phyloP scores from a whole-genome alignment of 2,797 vertebrate genomes.

The Smutsia gigantea region DNA sequence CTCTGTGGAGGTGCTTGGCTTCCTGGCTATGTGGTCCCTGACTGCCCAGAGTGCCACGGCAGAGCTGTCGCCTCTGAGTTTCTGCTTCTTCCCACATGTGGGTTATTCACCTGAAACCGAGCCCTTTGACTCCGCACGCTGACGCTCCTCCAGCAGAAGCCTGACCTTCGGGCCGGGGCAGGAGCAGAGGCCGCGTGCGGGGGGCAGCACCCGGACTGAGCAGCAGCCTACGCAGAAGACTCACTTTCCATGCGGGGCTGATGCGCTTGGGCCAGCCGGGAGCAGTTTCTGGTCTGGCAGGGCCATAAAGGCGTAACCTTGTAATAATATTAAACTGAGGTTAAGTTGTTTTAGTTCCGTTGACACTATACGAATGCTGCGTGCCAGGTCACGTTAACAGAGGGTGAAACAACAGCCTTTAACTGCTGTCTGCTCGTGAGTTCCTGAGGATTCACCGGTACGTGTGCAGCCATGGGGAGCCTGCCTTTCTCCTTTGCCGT shows the following conservation, averaged over 20 bases:
- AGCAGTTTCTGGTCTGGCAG: background rate
- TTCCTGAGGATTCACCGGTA: rapidly evolving
- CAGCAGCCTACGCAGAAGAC: rapidly evolving
- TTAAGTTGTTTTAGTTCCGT: no score
- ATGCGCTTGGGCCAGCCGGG: rapidly evolving
- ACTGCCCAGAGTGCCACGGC: rapidly evolving
- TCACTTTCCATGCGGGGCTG: background rate
- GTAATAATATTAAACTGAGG: background rate
- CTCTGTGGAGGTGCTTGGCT: rapidly evolving
- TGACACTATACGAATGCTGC: rapidly evolving
- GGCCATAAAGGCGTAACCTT: background rate
- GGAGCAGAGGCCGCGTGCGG: background rate
- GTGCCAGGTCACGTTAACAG: rapidly evolving
- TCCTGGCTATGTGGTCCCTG: background rate
- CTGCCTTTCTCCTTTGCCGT: background rate
- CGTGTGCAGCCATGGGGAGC: rapidly evolving
- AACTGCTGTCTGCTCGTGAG: rapidly evolving
- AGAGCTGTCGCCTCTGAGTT: rapidly evolving
- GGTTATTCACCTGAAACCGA: background rate
- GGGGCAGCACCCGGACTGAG: rapidly evolving
- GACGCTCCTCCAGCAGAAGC: background rate
- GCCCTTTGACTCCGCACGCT: background rate
- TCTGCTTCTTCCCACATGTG: background rate
- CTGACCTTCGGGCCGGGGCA: no score
- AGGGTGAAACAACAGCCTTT: background rate